Percentiles rank a stretch among this genome's conserved stretches.
Conservation (phyloP, 2,113 vertebrate species). For the Cercocebus atys region DNA sequence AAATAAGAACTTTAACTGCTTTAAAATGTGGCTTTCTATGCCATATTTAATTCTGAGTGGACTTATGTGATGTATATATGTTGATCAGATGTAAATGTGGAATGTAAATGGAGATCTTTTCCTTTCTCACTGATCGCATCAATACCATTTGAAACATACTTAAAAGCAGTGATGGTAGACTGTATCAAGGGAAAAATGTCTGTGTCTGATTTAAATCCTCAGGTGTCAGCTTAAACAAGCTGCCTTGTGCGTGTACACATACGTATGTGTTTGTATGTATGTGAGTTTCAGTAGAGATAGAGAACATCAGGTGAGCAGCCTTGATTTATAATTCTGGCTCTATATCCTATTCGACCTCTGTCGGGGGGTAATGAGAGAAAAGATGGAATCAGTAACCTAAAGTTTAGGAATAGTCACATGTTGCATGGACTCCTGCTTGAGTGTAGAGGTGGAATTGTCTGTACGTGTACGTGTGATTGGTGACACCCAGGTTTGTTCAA, state of each 20-base stretch:
- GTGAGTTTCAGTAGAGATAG: background rate
- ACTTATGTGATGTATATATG: background rate
- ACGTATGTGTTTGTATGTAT: background rate
- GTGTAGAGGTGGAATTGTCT: background rate
- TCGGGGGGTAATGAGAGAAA: background rate
- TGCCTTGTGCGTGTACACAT: background rate
- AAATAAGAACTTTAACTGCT: background rate
- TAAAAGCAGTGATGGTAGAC: background rate
- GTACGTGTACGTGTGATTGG: background rate
- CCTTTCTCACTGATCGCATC: background rate
- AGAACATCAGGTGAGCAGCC: background rate
- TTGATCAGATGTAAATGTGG: background rate
- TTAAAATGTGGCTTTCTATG: background rate
- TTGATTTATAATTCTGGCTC: background rate
- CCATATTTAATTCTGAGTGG: background rate
- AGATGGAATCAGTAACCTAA: background rate
- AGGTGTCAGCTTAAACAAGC: background rate
- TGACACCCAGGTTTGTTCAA: background rate
- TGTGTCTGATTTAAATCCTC: background rate
- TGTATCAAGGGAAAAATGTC: background rate
- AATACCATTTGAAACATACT: background rate
- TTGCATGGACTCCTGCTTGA: background rate
- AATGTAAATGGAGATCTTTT: constrained; percentile 10
- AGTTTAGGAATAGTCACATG: background rate
- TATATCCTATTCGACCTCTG: background rate